These are phyloP conservation scores for Ooceraea biroi DNA, from an alignment of 1,140 invertebrate genomes.

Conservation along the genomic window DNA sequence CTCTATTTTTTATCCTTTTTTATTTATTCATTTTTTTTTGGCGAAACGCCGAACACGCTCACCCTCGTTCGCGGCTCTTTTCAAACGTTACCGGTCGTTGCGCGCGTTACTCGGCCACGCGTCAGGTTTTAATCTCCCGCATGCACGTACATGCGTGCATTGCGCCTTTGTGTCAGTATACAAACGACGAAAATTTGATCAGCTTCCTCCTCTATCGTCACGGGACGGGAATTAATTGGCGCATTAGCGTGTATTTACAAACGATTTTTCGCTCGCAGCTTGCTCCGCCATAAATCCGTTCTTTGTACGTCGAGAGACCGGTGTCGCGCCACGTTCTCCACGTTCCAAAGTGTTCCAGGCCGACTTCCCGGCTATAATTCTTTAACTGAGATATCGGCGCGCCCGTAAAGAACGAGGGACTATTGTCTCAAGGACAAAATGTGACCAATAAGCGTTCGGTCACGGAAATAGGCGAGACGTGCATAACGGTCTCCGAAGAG, in stretches of 20 bases:
- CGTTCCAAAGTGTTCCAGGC: constrained; percentile 19
- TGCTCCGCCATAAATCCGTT: neutral
- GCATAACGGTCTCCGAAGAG: constrained; percentile 72
- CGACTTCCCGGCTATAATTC: constrained; percentile 64
- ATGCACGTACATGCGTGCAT: neutral
- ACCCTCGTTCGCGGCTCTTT: neutral
- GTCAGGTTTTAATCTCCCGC: neutral
- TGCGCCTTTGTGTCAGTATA: neutral
- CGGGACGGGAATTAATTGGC: neutral
- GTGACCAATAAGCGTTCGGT: constrained; percentile 67
- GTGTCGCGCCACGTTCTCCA: neutral
- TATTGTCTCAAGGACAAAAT: constrained; percentile 73
- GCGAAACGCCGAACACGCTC: constrained; percentile 3
- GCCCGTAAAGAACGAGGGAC: constrained; percentile 62
- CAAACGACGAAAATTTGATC: neutral
- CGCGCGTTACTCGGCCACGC: neutral
- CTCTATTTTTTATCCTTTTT: neutral
- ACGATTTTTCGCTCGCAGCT: neutral
- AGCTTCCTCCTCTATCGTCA: neutral
- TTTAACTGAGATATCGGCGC: constrained; percentile 65
- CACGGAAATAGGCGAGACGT: constrained; percentile 70
- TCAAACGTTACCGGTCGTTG: neutral
- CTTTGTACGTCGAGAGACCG: neutral
- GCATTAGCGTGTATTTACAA: neutral
- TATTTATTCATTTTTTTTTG: neutral